phyloP scores from a whole-genome alignment of 2,797 vertebrate genomes.

The Myotis vivesi region DNA sequence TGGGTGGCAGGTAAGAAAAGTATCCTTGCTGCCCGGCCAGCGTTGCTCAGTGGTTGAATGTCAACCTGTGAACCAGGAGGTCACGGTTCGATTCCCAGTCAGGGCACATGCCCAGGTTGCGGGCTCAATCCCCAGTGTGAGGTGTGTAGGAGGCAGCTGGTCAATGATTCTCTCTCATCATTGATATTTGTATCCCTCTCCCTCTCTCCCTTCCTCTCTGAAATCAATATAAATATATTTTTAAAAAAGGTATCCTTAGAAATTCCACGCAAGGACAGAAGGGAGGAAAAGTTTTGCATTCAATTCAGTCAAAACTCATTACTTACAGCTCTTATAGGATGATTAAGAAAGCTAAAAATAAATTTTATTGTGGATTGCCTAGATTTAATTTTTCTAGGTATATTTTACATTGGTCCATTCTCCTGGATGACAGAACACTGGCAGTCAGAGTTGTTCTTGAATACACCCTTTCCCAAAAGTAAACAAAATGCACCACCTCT shows the following conservation, averaged over 20 bases:
- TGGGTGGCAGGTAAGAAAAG: not conserved
- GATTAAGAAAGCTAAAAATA: not conserved
- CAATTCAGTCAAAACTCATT: not conserved
- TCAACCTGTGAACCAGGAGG: no score
- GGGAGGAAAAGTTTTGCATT: not conserved
- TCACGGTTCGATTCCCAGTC: no score
- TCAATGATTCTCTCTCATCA: no score
- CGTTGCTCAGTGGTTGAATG: no score
- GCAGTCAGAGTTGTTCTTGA: not conserved
- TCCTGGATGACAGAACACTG: not conserved
- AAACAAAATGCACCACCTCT: not conserved
- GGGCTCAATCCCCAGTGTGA: no score
- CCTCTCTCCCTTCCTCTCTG: no score
- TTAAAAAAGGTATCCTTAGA: not conserved
- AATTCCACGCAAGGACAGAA: not conserved
- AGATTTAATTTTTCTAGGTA: not conserved
- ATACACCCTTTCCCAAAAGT: not conserved
- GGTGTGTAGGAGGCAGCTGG: no score
- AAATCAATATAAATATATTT: no score
- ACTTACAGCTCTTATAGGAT: not conserved
- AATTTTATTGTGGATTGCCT: not conserved
- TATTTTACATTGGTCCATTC: not conserved
- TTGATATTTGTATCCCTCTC: no score
- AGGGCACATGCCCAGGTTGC: no score
- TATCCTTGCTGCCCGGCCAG: not conserved